Evolutionary conservation across 1,140 invertebrate genomes (phyloP).

Genomic region (Cherax destructor): DNA sequence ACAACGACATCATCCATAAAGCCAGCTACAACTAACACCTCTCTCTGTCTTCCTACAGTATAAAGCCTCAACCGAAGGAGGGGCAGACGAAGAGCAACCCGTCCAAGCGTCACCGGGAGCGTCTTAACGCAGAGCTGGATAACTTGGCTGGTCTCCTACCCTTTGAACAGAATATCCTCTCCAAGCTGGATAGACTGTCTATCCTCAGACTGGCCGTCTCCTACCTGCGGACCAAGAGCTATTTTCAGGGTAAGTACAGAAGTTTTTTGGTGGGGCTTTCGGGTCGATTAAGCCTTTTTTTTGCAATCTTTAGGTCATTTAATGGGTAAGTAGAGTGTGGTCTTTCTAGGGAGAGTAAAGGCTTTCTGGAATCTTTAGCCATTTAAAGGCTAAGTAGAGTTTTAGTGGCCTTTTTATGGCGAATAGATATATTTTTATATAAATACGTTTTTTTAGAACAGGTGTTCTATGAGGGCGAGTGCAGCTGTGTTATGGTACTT

Average conservation of each 20-base stretch:
- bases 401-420: too few relatives aligned
- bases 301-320: too few relatives aligned
- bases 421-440: too few relatives aligned
- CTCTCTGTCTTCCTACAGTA: conserved; percentile 82
- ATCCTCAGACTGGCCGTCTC: conserved; percentile 97
- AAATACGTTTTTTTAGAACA: too few relatives aligned
- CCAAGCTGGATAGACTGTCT: conserved; percentile 97
- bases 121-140: conserved; percentile 98
- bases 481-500: too few relatives aligned
- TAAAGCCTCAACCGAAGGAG: conserved; percentile 96
- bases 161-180: conserved; percentile 98
- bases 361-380: too few relatives aligned
- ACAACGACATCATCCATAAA: background rate
- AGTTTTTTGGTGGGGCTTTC: background rate
- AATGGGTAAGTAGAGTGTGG: too few relatives aligned
- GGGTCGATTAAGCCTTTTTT: background rate
- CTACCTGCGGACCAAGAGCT: conserved; percentile 98
- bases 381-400: too few relatives aligned
- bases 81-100: conserved; percentile 99
- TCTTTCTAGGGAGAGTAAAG: too few relatives aligned
- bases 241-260: conserved; percentile 94
- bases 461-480: too few relatives aligned
- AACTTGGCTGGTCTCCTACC: conserved; percentile 97
- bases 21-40: background rate
- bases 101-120: conserved; percentile 96